A percentile compares a stretch with the other conserved stretches of the same genome.
These are phyloP conservation scores for Anoplius nigerrimus DNA, from an alignment of 2,888 invertebrate genomes.

Conservation along the genomic window DNA sequence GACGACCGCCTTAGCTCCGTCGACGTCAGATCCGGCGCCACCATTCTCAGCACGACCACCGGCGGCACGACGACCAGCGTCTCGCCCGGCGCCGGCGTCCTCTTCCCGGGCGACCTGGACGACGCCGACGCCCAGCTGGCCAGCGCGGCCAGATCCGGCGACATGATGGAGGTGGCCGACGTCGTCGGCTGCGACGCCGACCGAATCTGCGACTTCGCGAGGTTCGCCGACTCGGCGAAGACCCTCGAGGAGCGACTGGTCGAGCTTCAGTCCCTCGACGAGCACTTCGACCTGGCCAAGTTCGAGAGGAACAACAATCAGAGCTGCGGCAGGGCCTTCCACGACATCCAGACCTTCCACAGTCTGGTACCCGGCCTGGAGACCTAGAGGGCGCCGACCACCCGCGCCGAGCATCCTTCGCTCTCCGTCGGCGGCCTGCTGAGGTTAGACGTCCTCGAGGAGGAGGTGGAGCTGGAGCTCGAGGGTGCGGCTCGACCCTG, in stretches of 20 bases:
- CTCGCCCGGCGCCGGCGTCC: slow-evolving; percentile 21
- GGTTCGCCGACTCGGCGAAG: slow-evolving; percentile 66
- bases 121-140: slow-evolving; percentile 35
- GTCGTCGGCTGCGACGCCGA: slow-evolving; percentile 64
- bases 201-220: slow-evolving; percentile 66
- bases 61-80: slow-evolving; percentile 34
- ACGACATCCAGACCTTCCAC: slow-evolving; percentile 71
- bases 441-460: slow-evolving; percentile 8
- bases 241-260: slow-evolving; percentile 66
- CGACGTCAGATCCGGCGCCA: slow-evolving; percentile 53
- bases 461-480: slow-evolving; percentile 16
- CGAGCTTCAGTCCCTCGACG: slow-evolving; percentile 67
- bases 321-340: slow-evolving; percentile 70
- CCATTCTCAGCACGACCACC: slow-evolving; percentile 22
- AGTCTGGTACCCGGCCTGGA: slow-evolving; percentile 71
- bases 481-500: slow-evolving; percentile 28
- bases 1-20: slow-evolving; percentile 48
- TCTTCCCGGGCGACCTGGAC: slow-evolving; percentile 46
- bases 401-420: slow-evolving; percentile 38
- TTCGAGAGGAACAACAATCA: slow-evolving; percentile 70
- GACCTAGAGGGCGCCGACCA: slow-evolving; percentile 59
- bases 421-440: slow-evolving; percentile 7
- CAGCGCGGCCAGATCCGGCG: slow-evolving; percentile 28
- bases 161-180: slow-evolving; percentile 62
- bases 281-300: slow-evolving; percentile 67